A percentile compares a stretch with the other conserved stretches of the same genome.
Evolutionary conservation across 2,888 invertebrate species (phyloP).

Genomic region (Drosophila mettleri): DNA sequence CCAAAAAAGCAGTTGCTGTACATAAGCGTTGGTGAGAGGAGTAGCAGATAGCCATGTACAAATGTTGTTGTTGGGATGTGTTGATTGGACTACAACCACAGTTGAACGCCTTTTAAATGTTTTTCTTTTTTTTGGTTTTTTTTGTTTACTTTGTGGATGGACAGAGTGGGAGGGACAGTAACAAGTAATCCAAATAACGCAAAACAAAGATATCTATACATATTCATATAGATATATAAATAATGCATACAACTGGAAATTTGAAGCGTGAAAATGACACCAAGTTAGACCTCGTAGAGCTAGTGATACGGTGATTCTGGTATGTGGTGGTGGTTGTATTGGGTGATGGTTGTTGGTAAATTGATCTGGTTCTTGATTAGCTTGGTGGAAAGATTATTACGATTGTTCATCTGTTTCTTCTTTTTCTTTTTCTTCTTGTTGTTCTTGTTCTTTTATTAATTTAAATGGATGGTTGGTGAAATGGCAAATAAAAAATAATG

Average conservation of each 20-base stretch:
- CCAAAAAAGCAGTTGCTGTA: slow-evolving; percentile 53
- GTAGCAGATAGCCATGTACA: slow-evolving; percentile 39
- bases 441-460: slow-evolving; percentile 36
- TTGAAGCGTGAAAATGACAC: slow-evolving; percentile 81
- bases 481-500: slow-evolving; percentile 42
- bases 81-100: slow-evolving; percentile 54
- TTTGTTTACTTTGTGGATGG: slow-evolving; percentile 8
- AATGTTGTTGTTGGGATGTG: slow-evolving; percentile 39
- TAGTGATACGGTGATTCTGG: slow-evolving; percentile 79
- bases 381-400: slow-evolving; percentile 69
- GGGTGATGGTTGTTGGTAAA: slow-evolving; percentile 69
- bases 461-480: slow-evolving; percentile 41
- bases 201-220: slow-evolving; percentile 23
- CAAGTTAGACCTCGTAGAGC: slow-evolving; percentile 78
- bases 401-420: slow-evolving; percentile 45
- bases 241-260: slow-evolving; percentile 32
- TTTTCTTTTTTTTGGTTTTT: too few relatives aligned
- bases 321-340: slow-evolving; percentile 48
- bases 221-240: slow-evolving; percentile 11
- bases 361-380: slow-evolving; percentile 67
- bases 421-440: slow-evolving; percentile 19
- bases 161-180: slow-evolving; percentile 27
- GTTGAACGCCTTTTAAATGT: slow-evolving; percentile 59
- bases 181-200: slow-evolving; percentile 58
- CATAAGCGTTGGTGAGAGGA: slow-evolving; percentile 57